phyloP scores from a whole-genome alignment of 2,888 invertebrate genomes.

The Itoplectis maculator region DNA sequence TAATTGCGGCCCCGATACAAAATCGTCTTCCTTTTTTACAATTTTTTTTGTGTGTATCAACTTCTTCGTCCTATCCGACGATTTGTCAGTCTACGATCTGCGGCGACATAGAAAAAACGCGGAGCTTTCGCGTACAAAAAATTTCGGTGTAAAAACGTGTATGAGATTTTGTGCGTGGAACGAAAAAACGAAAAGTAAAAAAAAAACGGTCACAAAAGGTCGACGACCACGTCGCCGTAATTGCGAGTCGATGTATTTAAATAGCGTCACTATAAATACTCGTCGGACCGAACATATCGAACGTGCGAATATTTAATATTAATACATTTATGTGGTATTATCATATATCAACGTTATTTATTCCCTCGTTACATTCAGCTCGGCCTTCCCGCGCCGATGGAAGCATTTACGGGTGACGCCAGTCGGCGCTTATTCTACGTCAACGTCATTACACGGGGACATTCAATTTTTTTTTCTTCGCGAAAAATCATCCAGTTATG shows the following conservation, averaged over 20 bases:
- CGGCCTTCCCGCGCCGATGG: constrained; percentile 78
- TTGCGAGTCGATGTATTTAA: constrained; percentile 67
- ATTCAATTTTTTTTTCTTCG: background rate
- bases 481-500: constrained; percentile 16
- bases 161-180: constrained; percentile 51
- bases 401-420: constrained; percentile 76
- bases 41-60: background rate
- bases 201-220: background rate
- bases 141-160: constrained; percentile 32
- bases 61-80: background rate
- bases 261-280: constrained; percentile 70
- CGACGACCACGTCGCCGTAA: constrained; percentile 2
- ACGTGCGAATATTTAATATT: constrained; percentile 73
- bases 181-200: constrained; percentile 13
- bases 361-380: constrained; percentile 72
- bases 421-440: constrained; percentile 11
- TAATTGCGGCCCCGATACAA: constrained; percentile 2
- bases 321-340: constrained; percentile 60
- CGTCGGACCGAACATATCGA: constrained; percentile 75
- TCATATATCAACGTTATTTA: constrained; percentile 73
- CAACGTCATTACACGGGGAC: constrained; percentile 9
- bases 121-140: constrained; percentile 43
- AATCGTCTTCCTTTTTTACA: background rate
- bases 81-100: constrained; percentile 2
- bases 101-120: constrained; percentile 31